Evolutionary conservation across 1,140 invertebrate species (phyloP), one percentile per base, ranked within the genome.

Genomic region (Drosophila lacteicornis): DNA sequence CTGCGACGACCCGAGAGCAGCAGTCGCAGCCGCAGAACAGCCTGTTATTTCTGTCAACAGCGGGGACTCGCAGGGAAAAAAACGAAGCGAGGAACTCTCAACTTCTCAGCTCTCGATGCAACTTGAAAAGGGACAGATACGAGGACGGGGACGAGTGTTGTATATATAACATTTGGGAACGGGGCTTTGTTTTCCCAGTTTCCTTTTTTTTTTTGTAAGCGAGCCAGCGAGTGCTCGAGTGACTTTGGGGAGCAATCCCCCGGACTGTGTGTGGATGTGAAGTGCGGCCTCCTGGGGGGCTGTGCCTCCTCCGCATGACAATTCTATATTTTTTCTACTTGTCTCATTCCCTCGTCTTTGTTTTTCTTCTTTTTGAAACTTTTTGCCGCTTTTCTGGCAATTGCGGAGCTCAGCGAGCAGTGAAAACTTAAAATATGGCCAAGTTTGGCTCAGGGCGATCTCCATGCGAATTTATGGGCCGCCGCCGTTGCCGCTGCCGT

Each of bases 371-470:
- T 83, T 71, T 59, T 49, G 17, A 27, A 57, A 51, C 55, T 81
- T 71, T 66, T 74, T 40, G 27, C 56, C 67, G 71, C 67, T 68
- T 86, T 76, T 65, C 56, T 82, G 68, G 69, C 82, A 79, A 85
- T 85, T 88, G 76, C 55, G 47, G 51, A 71, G 50, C 80, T 74
- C 63, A 61, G 82, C 63, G 74, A 81, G 79, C 66, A 63, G 68
- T 71, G 80, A 67, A 87, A 87, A 87, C 80, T 80, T 83, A 87
- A 87, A 87, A 87, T 88, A 90, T 88, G 85, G 69, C 80, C 82
- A 88, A 90, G 80, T 81, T 88, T 88, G 69, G 76, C 84, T 87
- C 83, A 61, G 84, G 67, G 83, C 83, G 84, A 87, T 88, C 84
- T 87, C 63, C 70, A 82, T 90, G 85, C 80, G 85, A 88, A 88